Conservation (phyloP, 2,888 invertebrate genomes). For the Eurytoma californica region DNA sequence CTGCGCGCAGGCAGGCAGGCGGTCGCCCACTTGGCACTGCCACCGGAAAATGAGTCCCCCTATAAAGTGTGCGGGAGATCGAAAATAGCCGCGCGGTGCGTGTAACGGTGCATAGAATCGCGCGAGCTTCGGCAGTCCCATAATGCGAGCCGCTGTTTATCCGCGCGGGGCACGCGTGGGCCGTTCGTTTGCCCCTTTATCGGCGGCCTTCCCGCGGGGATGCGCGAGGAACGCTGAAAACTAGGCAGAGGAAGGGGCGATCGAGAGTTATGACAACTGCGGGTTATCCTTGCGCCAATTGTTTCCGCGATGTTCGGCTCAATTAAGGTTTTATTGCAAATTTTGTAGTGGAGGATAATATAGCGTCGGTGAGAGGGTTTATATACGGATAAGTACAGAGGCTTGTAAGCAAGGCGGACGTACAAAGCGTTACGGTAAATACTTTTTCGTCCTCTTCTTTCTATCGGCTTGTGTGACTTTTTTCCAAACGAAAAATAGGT, state of each 20-base stretch:
- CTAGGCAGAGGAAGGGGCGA: neutral
- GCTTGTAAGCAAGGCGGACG: no score
- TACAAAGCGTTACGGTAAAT: no score
- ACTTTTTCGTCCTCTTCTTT: no score
- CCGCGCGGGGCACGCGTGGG: constrained; percentile 20
- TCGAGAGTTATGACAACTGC: constrained; percentile 10
- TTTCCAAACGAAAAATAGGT: no score
- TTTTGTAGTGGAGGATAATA: neutral
- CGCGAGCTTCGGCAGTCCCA: constrained; percentile 24
- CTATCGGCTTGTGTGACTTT: no score
- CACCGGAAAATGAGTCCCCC: constrained; percentile 37
- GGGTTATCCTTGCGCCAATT: constrained; percentile 29
- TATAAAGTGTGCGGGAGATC: neutral
- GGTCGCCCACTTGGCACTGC: constrained; percentile 40
- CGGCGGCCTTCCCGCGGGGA: neutral
- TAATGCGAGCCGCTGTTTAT: constrained; percentile 37
- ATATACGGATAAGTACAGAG: no score
- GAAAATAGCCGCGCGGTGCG: neutral
- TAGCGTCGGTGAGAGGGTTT: neutral
- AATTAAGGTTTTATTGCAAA: constrained; percentile 17
- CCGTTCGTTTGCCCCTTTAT: constrained; percentile 31
- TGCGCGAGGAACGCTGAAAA: constrained; percentile 22
- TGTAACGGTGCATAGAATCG: constrained; percentile 29
- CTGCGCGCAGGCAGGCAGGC: neutral
- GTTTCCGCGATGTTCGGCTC: constrained; percentile 8